Percentiles rank a stretch among this genome's conserved stretches.
phyloP scores from a whole-genome alignment of 2,888 invertebrate species.

The Caenorhabditis sinica region DNA sequence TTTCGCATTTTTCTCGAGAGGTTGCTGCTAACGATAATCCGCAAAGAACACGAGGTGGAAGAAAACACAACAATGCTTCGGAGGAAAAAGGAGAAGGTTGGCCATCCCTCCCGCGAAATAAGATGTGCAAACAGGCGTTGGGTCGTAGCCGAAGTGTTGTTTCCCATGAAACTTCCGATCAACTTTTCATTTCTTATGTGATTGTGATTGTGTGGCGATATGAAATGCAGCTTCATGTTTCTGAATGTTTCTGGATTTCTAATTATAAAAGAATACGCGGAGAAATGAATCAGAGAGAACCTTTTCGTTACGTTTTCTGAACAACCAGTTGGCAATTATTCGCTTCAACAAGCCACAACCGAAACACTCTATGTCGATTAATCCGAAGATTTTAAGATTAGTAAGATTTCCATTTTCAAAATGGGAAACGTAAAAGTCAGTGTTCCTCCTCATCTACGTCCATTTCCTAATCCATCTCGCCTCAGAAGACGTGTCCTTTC shows the following conservation, averaged over 20 bases:
- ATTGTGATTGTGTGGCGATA: background rate
- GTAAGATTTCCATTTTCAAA: conserved; percentile 26
- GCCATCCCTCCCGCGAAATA: conserved; percentile 49
- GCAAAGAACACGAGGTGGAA: conserved; percentile 39
- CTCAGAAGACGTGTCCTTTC: conserved; percentile 45
- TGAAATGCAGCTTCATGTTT: conserved; percentile 10
- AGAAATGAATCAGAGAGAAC: conserved; percentile 1
- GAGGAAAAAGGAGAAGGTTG: conserved; percentile 32
- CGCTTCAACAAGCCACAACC: conserved; percentile 46
- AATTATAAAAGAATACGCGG: conserved; percentile 13
- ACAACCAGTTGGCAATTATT: conserved; percentile 52
- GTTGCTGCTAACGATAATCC: conserved; percentile 35
- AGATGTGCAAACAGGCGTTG: conserved; percentile 50
- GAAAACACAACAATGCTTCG: conserved; percentile 40
- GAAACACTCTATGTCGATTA: conserved; percentile 38
- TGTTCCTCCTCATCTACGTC: conserved; percentile 15
- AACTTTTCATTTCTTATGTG: conserved; percentile 18
- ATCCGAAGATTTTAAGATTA: conserved; percentile 52
- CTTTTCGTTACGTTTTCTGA: conserved; percentile 13
- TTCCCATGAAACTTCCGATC: conserved; percentile 48
- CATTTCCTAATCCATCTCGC: background rate
- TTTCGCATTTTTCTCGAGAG: background rate
- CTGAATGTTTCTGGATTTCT: conserved; percentile 14
- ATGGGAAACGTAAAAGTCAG: conserved; percentile 43
- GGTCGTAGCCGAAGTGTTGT: conserved; percentile 26